Conservation (phyloP, 2,888 invertebrate species). For the Ceramica pisi region DNA sequence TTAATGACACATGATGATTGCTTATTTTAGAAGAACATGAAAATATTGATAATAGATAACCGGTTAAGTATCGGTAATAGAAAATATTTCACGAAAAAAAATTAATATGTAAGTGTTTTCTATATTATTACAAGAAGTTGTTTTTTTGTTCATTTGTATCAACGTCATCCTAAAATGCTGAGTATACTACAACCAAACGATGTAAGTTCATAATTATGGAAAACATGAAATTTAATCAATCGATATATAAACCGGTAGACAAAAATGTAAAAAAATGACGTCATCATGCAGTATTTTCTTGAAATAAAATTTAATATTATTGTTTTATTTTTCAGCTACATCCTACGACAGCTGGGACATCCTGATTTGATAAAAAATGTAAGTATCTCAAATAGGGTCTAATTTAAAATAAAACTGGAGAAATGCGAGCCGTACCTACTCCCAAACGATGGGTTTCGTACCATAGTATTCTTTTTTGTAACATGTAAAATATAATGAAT, state of each 20-base stretch:
- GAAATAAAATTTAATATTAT: constrained; percentile 2
- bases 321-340: constrained; percentile 91
- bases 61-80: no score
- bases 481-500: no score
- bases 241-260: background rate
- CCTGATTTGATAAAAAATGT: constrained; percentile 93
- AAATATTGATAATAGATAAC: no score
- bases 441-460: background rate
- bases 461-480: no score
- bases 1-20: background rate
- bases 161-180: background rate
- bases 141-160: no score
- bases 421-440: no score
- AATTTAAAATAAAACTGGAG: background rate
- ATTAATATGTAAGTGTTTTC: no score
- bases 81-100: no score
- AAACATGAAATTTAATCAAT: background rate
- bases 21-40: background rate
- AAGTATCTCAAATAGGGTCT: constrained; percentile 80
- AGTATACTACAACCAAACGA: background rate
- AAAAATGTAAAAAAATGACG: constrained; percentile 29
- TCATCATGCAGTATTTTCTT: constrained; percentile 30
- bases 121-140: no score
- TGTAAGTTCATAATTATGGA: no score
- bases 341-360: constrained; percentile 93